Base-by-base conservation (phyloP, 2,888 invertebrate genomes). In the Oscheius sp. region DNA sequence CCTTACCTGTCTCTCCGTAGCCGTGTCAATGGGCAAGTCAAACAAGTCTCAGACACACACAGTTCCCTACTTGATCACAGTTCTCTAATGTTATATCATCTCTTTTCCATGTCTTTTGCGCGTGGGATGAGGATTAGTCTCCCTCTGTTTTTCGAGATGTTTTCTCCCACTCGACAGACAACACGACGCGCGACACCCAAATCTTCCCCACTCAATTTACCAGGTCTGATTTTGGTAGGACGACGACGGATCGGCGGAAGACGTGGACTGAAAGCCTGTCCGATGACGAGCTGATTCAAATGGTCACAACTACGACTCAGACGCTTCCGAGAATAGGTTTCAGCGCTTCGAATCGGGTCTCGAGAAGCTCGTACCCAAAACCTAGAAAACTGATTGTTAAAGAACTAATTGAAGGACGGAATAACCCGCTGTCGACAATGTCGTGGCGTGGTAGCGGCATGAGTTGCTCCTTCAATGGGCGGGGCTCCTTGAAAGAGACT, bases 201-300 rank as follows among this genome's bases (percentile, higher is more conserved):
- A 9, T 29, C 42, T 13, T 32, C 5, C 60, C n/a, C 11, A 62
- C n/a, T 13, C 42, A 48, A 48, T 37, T 58, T 59, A 70, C 70
- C 70, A 2, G 58, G 70, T 58, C 70, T 57, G 53, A 77, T 76
- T 75, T 75, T 81, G 0, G 81, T 81, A 11, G 79, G 78, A 70
- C 79, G 68, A 65, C 81, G 75, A 66, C 81, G 73, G 70, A 81
- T 81, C 1, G 81, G 81, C 63, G 81, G 81, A 32, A 81, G 76
- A 68, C 81, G 76, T 47, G 79, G 81, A 32, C 77, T 79, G 58
- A 81, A 60, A 10, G 59, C 32, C 63, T 55, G 51, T 9, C 53
- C 55, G 13, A 63, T 32, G 42, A 42, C 4, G 32, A 68, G 42
- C 37, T 78, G 79, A 47, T 78, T 78, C 32, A 81, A 48, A 71